Conservation (phyloP, 2,888 invertebrate species). For the Apamea sordens region DNA sequence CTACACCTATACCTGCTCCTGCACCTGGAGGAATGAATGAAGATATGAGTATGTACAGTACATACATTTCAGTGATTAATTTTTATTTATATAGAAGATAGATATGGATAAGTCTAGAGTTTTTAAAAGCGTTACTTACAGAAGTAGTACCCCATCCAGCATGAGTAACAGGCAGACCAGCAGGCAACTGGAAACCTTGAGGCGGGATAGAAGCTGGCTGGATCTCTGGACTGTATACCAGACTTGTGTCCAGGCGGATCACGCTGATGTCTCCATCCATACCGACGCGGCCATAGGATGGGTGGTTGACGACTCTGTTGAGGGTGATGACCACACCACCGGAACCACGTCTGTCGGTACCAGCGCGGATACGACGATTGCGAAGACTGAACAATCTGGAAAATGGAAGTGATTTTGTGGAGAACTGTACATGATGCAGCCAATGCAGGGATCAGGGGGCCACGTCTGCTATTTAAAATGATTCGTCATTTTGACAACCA, state of each 20-base stretch:
- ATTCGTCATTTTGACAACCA: background rate
- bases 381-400: slow-evolving; percentile 42
- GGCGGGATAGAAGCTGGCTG: slow-evolving; percentile 54
- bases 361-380: slow-evolving; percentile 71
- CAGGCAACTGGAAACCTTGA: slow-evolving; percentile 55
- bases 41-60: too few species aligned
- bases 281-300: slow-evolving; percentile 59
- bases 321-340: slow-evolving; percentile 68
- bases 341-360: slow-evolving; percentile 64
- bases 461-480: background rate
- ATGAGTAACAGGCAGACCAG: slow-evolving; percentile 66
- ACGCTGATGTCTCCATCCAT: slow-evolving; percentile 72
- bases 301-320: slow-evolving; percentile 66
- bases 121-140: slow-evolving; percentile 58
- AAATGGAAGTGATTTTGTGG: background rate
- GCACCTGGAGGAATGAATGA: too few species aligned
- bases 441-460: too few species aligned
- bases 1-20: too few species aligned
- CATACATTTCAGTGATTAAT: too few species aligned
- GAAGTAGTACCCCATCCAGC: slow-evolving; percentile 73
- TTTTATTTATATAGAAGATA: too few species aligned
- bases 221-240: slow-evolving; percentile 58
- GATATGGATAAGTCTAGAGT: background rate
- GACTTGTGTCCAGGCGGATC: slow-evolving; percentile 52
- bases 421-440: background rate